Base-by-base conservation (phyloP, 2,888 invertebrate genomes). In the Drosophila mulleri region DNA sequence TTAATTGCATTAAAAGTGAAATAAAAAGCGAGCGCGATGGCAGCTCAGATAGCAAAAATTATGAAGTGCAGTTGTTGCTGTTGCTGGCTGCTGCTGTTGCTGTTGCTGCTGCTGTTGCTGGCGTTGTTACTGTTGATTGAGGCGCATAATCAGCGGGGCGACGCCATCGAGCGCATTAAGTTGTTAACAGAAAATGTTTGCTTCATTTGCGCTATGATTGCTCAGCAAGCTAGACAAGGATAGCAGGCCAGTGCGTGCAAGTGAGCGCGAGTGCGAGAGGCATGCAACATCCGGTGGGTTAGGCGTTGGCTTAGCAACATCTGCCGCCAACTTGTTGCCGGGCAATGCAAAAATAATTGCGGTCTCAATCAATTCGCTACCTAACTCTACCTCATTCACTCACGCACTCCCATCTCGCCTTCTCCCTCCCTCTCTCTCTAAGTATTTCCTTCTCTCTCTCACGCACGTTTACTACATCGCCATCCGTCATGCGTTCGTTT, bases 181-280 rank as follows among this genome's bases (percentile, higher is more conserved):
- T 88, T 90, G 88, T 88, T 88, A 88, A 90, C 90, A 90, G 86
- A 84, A 87, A 89, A 88, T 87, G 85, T 90, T 89, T 90, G 89
- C 90, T 90, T 88, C 89, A 89, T 90, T 88, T 89, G 86, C 78
- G 77, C 80, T 75, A 85, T 80, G 88, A 90, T 88, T 88, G 88
- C 89, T 29, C 11, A 29, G 29, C 23, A 4, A 14, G 52, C 41
- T 39, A 50, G 61, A 57, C 45, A 44, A 18, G 45, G 58, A 26
- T 5, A 44, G 47, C 37, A 9, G 9, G 0, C 8, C 26, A 26
- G 58, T 26, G 3, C 2, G 39, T 29, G 20, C 9, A 39, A 26
- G 39, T 18, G 37, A 8, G 12, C 23, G 76, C n/a, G n/a, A 44
- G 45, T 35, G 45, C 9, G 9, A 45, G 48, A 50, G 50, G 18